Evolutionary conservation across 2,797 vertebrate genomes (phyloP).

Genomic region (Pseudocheirus occidentalis): DNA sequence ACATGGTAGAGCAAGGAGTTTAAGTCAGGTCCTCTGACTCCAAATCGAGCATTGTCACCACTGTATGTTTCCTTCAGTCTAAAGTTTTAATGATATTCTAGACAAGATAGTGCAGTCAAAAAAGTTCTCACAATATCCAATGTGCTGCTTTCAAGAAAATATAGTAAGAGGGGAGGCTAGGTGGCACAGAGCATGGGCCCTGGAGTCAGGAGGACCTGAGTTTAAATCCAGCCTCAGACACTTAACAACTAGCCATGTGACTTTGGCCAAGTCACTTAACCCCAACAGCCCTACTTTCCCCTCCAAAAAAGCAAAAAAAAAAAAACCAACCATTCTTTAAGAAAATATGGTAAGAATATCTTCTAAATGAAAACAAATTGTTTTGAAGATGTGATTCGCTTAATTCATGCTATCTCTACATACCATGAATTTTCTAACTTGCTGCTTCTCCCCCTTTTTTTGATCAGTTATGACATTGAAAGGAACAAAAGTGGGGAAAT

Average conservation of each 20-base stretch:
- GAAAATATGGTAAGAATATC: no score
- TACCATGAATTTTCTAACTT: not conserved
- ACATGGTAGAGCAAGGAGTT: not conserved
- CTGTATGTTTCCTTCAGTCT: conserved; percentile 3
- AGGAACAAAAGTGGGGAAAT: not conserved
- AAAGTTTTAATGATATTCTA: not conserved
- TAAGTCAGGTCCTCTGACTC: not conserved
- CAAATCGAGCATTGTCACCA: not conserved
- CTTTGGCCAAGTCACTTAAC: no score
- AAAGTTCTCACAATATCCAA: not conserved
- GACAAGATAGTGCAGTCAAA: not conserved
- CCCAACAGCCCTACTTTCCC: no score
- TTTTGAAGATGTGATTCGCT: not conserved
- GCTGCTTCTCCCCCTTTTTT: not conserved
- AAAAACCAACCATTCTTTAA: no score
- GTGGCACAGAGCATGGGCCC: no score
- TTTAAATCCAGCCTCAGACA: no score
- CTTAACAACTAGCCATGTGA: no score
- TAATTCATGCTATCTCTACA: not conserved
- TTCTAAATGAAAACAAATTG: not conserved
- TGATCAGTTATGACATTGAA: not conserved
- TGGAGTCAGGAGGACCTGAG: no score
- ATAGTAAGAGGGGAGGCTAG: not conserved
- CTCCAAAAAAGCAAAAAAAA: no score
- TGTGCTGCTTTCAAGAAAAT: not conserved